Conservation (phyloP, 2,113 vertebrate genomes). For the Chaetorhynchus papuensis region DNA sequence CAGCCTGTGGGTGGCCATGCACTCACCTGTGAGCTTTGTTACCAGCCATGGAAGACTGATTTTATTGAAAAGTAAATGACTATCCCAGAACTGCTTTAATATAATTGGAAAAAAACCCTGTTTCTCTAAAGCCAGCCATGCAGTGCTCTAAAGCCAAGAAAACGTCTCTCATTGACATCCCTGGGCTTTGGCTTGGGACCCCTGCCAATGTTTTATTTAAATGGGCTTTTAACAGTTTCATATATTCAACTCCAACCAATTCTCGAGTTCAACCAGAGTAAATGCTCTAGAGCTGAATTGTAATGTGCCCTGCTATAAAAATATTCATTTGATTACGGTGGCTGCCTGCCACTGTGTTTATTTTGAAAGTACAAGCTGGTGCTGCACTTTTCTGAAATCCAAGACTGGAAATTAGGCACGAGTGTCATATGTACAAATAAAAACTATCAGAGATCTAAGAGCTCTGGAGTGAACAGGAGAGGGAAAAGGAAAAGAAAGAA, state of each 20-base stretch:
- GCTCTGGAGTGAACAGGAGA: background rate
- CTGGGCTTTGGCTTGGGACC: background rate
- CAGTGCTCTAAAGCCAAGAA: background rate
- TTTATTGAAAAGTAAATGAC: constrained; percentile 7
- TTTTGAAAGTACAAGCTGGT: background rate
- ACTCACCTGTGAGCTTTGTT: background rate
- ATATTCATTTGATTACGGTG: background rate
- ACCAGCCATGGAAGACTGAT: background rate
- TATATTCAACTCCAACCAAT: background rate
- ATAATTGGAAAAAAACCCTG: background rate
- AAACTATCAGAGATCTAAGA: background rate
- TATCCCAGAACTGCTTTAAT: background rate
- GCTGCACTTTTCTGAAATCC: background rate
- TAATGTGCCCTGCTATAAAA: background rate
- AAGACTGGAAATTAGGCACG: background rate
- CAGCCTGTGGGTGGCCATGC: background rate
- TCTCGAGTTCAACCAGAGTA: background rate
- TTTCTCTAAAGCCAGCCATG: constrained; percentile 25
- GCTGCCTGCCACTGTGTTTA: background rate
- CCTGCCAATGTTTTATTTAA: constrained; percentile 21
- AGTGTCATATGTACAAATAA: background rate
- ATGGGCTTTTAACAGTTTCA: background rate
- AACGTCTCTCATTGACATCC: background rate
- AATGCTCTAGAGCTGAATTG: background rate
- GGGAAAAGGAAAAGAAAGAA: background rate